Conservation (phyloP, 2,113 vertebrate species). For the Nycticryphes semicollaris region DNA sequence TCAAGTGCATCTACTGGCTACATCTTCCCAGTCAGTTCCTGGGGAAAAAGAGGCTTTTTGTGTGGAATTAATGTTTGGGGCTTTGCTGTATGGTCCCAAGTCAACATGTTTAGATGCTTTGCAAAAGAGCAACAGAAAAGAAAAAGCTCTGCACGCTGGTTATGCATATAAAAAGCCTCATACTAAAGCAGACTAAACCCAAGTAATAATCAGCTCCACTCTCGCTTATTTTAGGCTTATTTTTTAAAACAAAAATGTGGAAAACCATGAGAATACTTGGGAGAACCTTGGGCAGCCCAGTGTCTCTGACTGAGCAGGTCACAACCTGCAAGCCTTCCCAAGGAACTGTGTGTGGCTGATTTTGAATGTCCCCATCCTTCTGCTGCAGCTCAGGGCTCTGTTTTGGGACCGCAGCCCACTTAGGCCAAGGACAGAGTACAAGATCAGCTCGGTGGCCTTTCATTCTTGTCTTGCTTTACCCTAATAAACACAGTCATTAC, state of each 20-base stretch:
- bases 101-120: conserved; percentile 23
- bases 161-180: neutral
- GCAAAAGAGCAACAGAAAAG: neutral
- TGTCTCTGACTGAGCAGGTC: neutral
- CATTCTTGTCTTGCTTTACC: neutral
- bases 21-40: neutral
- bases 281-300: neutral
- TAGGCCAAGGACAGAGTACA: neutral
- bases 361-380: neutral
- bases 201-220: neutral
- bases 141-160: conserved; percentile 1
- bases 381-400: neutral
- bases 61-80: neutral
- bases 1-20: neutral
- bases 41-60: neutral
- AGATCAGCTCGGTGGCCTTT: neutral
- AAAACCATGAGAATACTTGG: neutral
- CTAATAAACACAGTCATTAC: neutral
- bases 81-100: conserved; percentile 21
- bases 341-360: neutral
- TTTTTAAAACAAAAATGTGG: conserved; percentile 5
- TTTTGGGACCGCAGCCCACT: neutral
- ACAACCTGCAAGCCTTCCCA: neutral
- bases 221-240: neutral
- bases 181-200: neutral